These are phyloP conservation scores for Diphyllodes magnificus DNA, from an alignment of 2,113 vertebrate species.

Conservation along the genomic window DNA sequence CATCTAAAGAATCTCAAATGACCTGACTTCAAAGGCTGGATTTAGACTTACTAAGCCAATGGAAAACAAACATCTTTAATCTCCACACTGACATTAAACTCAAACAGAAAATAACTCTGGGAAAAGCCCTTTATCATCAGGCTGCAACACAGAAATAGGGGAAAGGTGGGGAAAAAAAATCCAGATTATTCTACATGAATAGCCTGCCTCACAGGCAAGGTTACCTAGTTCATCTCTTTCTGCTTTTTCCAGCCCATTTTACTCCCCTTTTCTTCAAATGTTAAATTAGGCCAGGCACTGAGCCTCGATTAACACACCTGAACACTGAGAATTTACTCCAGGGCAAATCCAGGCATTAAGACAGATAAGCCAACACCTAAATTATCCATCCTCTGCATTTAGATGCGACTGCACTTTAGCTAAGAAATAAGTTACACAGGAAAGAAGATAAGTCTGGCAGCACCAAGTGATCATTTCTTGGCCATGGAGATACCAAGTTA, in stretches of 20 bases:
- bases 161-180: background rate
- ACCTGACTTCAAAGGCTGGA: slow-evolving; percentile 46
- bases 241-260: background rate
- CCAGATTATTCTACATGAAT: background rate
- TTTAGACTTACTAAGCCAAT: slow-evolving; percentile 28
- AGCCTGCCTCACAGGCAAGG: background rate
- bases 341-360: background rate
- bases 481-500: background rate
- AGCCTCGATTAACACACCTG: background rate
- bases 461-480: background rate
- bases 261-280: background rate
- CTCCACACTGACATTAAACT: slow-evolving; percentile 21
- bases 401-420: background rate
- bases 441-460: background rate
- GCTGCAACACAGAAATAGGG: background rate
- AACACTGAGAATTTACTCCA: background rate
- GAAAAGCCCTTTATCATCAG: slow-evolving; percentile 22
- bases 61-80: slow-evolving; percentile 61
- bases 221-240: background rate
- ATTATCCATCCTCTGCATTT: background rate
- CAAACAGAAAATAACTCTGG: slow-evolving; percentile 30
- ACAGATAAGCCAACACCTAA: background rate
- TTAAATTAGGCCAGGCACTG: background rate
- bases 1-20: slow-evolving; percentile 44
- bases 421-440: background rate